Conservation (phyloP, 2,797 vertebrate species). For the Centroberyx gerrardi region DNA sequence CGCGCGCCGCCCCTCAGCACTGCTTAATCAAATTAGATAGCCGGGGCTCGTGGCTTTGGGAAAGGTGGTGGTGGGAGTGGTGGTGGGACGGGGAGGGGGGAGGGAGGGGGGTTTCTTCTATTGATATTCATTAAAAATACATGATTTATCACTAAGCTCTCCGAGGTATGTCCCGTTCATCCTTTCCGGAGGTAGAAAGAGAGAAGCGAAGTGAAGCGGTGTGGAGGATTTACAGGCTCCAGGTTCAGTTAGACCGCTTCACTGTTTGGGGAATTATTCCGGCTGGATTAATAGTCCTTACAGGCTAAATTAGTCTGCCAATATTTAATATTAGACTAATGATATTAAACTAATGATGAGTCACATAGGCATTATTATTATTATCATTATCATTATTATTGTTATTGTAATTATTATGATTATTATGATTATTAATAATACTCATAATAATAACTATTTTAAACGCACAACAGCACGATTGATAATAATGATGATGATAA, state of each 20-base stretch:
- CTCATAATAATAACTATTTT: too few relatives aligned
- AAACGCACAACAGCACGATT: too few relatives aligned
- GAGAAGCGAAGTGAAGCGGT: slow-evolving; percentile 70
- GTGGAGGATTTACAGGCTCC: slow-evolving; percentile 57
- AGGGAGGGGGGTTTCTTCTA: slow-evolving; percentile 81
- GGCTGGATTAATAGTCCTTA: slow-evolving; percentile 39
- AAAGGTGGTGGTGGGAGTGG: too few relatives aligned
- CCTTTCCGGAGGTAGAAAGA: slow-evolving; percentile 87
- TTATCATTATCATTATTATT: background rate
- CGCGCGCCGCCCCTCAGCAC: slow-evolving; percentile 89
- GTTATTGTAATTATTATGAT: background rate
- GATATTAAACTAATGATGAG: background rate
- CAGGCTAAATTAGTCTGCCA: background rate
- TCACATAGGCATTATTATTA: background rate
- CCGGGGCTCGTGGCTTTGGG: slow-evolving; percentile 88
- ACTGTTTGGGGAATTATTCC: slow-evolving; percentile 12
- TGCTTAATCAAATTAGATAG: slow-evolving; percentile 96
- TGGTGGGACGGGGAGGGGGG: too few relatives aligned
- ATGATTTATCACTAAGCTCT: slow-evolving; percentile 94
- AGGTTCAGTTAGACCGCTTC: slow-evolving; percentile 51
- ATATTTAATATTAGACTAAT: slow-evolving; percentile 13
- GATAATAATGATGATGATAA: background rate
- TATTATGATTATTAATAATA: background rate
- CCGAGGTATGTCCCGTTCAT: slow-evolving; percentile 88
- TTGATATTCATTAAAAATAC: slow-evolving; percentile 96